These are phyloP conservation scores for Drosophila malerkotliana DNA, from an alignment of 1,140 invertebrate genomes.

Conservation along the genomic window DNA sequence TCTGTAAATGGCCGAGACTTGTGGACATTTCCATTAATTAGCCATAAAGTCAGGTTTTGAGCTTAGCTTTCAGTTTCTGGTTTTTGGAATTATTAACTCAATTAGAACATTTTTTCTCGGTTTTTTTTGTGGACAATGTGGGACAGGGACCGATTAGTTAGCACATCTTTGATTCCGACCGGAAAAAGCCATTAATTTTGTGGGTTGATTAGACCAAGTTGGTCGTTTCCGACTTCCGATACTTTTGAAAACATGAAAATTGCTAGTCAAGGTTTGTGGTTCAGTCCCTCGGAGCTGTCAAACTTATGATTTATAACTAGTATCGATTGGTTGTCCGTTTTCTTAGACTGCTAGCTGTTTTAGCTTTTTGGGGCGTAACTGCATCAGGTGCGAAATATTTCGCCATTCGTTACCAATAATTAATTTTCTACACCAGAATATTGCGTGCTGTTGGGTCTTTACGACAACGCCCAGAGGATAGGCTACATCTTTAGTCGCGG, in stretches of 20 bases:
- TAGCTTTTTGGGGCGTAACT: not conserved
- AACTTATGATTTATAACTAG: constrained; percentile 60
- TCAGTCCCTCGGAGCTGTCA: constrained; percentile 15
- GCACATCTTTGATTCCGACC: constrained; percentile 28
- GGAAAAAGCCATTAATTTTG: constrained; percentile 46
- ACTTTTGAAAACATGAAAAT: constrained; percentile 55
- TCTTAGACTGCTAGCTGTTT: too few species aligned
- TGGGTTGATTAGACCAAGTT: constrained; percentile 49
- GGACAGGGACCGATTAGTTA: constrained; percentile 52
- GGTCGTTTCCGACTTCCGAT: constrained; percentile 64
- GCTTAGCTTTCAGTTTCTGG: constrained; percentile 6
- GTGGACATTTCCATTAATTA: constrained; percentile 46
- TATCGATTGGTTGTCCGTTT: constrained; percentile 6
- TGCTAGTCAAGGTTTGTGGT: constrained; percentile 42
- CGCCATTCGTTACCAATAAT: not conserved
- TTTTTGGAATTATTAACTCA: constrained; percentile 7
- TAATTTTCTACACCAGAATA: constrained; percentile 29
- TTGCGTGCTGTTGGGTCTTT: constrained; percentile 21
- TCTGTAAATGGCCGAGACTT: constrained; percentile 15
- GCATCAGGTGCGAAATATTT: constrained; percentile 16
- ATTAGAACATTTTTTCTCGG: constrained; percentile 22
- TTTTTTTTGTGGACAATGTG: constrained; percentile 5
- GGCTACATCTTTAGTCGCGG: constrained; percentile 12
- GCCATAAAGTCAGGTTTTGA: constrained; percentile 43
- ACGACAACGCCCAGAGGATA: constrained; percentile 50